Percentiles rank a stretch among this genome's conserved stretches.
Conservation (phyloP, 2,797 vertebrate species). For the Psittacula derbiana region DNA sequence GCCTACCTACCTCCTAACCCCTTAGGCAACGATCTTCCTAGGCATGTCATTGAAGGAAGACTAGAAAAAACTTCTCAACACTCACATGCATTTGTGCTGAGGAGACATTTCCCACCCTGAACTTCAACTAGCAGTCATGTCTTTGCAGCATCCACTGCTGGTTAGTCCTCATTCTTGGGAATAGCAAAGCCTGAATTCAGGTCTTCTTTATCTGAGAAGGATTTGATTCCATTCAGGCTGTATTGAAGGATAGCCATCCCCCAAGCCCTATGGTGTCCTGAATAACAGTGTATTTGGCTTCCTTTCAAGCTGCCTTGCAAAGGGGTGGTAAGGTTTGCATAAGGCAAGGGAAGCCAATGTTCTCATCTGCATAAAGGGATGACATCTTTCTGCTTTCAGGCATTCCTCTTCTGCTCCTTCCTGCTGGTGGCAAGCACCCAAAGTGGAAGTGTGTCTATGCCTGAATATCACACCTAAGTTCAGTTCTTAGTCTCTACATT, state of each 20-base stretch:
- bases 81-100: background rate
- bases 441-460: background rate
- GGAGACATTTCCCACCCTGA: background rate
- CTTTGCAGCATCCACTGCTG: background rate
- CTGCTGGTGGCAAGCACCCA: background rate
- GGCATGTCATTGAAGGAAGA: background rate
- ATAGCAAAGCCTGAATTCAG: background rate
- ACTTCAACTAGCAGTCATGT: background rate
- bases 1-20: background rate
- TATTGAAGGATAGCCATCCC: accelerated
- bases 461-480: background rate
- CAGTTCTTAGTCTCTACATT: background rate
- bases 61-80: background rate
- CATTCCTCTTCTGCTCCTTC: background rate
- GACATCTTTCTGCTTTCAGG: background rate
- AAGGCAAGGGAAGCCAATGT: accelerated
- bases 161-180: background rate
- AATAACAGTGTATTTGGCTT: accelerated
- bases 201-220: background rate
- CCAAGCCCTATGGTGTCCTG: background rate
- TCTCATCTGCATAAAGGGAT: background rate
- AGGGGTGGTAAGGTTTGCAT: background rate
- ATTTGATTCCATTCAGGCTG: background rate
- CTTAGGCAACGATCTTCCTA: background rate
- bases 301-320: background rate